phyloP scores from a whole-genome alignment of 2,888 invertebrate species.

The Trypoxylon attenuatum region DNA sequence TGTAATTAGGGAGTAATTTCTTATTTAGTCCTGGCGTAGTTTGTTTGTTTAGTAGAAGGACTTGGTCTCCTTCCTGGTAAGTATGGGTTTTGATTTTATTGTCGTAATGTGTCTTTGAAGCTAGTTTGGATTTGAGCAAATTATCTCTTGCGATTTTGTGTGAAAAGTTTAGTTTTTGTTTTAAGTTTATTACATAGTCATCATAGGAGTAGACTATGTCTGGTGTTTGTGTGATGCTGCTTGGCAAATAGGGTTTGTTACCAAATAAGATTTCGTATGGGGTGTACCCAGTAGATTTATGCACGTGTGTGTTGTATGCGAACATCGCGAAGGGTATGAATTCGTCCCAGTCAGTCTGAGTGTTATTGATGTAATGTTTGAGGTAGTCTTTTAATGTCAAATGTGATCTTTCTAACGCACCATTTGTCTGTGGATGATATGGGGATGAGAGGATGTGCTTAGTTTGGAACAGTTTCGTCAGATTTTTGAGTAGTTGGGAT shows the following conservation, averaged over 20 bases:
- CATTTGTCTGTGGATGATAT: slow-evolving; percentile 4
- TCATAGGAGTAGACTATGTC: not conserved
- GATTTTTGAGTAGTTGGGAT: slow-evolving; percentile 1
- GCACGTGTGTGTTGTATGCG: not conserved
- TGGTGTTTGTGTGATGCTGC: not conserved
- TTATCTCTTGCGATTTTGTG: slow-evolving; percentile 10
- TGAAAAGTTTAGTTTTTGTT: slow-evolving; percentile 11
- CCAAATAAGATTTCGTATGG: slow-evolving; percentile 4
- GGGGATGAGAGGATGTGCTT: slow-evolving; percentile 10
- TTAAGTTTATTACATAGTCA: slow-evolving; percentile 11
- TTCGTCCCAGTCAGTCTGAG: slow-evolving; percentile 4
- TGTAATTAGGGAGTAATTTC: slow-evolving; percentile 3
- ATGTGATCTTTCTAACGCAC: slow-evolving; percentile 7
- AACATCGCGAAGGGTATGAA: slow-evolving; percentile 3
- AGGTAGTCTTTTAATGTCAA: slow-evolving; percentile 2
- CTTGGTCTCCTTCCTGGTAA: slow-evolving; percentile 4
- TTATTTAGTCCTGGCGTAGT: not conserved
- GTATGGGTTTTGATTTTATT: not conserved
- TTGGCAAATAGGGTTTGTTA: not conserved
- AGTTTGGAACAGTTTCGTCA: not conserved
- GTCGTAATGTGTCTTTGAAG: slow-evolving; percentile 10
- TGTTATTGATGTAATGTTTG: not conserved
- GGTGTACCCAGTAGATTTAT: not conserved
- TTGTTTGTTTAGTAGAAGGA: slow-evolving; percentile 6
- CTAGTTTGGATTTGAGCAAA: not conserved